These are phyloP conservation scores for Cheilosia impressa DNA, from an alignment of 2,888 invertebrate species.

Conservation along the genomic window DNA sequence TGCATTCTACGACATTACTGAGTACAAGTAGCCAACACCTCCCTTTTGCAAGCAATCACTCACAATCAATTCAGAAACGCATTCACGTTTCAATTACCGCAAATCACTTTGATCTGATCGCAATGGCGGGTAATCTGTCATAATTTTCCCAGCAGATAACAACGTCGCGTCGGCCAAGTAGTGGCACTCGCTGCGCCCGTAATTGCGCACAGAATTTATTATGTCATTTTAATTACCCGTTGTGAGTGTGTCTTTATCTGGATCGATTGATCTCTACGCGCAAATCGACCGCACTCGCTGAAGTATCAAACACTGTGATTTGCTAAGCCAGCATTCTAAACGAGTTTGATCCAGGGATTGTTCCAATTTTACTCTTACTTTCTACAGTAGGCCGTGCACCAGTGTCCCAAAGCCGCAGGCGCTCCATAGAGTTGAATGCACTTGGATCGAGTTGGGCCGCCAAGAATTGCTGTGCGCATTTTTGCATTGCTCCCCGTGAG, in stretches of 20 bases:
- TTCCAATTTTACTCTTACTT: conserved; percentile 67
- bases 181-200: conserved; percentile 36
- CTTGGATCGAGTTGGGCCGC: conserved; percentile 42
- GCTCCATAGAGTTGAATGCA: conserved; percentile 53
- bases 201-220: conserved; percentile 46
- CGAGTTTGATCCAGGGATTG: conserved; percentile 25
- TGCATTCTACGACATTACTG: too few species aligned
- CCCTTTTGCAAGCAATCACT: neutral
- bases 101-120: conserved; percentile 12
- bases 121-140: conserved; percentile 49
- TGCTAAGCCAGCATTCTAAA: conserved; percentile 5
- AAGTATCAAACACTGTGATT: conserved; percentile 40
- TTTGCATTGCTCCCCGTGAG: conserved; percentile 17
- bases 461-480: conserved; percentile 40
- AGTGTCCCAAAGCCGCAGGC: conserved; percentile 52
- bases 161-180: conserved; percentile 26
- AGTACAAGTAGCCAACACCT: too few species aligned
- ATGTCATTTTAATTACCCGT: conserved; percentile 69
- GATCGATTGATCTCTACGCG: conserved; percentile 51
- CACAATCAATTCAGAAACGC: neutral
- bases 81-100: conserved; percentile 9
- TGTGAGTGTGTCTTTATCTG: conserved; percentile 45
- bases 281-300: conserved; percentile 35
- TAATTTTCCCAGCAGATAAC: conserved; percentile 49
- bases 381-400: conserved; percentile 54